phyloP scores from a whole-genome alignment of 2,797 vertebrate species.

The Mycteria americana region DNA sequence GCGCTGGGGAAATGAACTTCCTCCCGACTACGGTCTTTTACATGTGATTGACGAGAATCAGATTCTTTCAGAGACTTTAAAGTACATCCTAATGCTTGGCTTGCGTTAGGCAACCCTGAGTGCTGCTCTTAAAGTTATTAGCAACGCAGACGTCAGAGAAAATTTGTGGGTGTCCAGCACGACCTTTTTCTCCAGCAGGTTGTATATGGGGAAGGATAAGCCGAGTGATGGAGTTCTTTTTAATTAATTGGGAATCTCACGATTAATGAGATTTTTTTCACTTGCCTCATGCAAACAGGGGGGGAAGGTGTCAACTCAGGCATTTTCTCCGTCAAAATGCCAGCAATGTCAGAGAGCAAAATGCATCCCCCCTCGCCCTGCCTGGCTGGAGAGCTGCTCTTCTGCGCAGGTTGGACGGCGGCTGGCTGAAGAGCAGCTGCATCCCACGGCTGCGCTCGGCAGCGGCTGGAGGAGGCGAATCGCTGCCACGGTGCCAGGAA shows the following conservation, averaged over 20 bases:
- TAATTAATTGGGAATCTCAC: neutral
- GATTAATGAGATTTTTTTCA: neutral
- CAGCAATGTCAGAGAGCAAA: neutral
- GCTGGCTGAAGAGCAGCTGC: too few species aligned
- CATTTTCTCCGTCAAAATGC: neutral
- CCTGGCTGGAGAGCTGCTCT: neutral
- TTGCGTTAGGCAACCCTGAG: neutral
- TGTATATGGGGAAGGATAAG: neutral
- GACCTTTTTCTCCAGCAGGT: neutral
- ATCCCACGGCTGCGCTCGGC: neutral
- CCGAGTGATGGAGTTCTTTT: neutral
- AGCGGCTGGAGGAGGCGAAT: neutral
- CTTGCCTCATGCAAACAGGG: neutral
- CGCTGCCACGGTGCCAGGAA: neutral
- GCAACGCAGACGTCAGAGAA: neutral
- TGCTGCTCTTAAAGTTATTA: neutral
- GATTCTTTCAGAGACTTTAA: neutral
- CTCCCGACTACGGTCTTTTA: fast-evolving
- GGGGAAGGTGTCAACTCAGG: neutral
- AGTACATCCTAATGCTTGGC: neutral
- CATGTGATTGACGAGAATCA: neutral
- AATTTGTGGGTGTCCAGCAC: neutral
- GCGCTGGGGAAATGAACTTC: neutral
- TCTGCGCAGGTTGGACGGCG: fast-evolving
- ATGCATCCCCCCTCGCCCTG: neutral